These are phyloP conservation scores for Orthonevra nobilis DNA, from an alignment of 2,888 invertebrate genomes.

Conservation along the genomic window DNA sequence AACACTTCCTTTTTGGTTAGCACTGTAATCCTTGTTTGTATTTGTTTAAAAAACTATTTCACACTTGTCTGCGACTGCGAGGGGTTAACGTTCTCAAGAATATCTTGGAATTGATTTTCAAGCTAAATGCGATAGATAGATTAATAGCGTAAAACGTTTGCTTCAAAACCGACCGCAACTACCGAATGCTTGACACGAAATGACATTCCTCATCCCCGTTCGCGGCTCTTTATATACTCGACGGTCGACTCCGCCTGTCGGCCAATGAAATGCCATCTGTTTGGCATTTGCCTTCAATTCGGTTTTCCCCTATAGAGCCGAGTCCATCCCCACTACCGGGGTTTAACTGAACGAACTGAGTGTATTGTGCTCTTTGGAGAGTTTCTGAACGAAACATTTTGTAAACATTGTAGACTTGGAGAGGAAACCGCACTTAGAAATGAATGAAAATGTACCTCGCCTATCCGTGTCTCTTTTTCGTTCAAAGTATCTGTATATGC, in stretches of 20 bases:
- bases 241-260: constrained; percentile 74
- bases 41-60: too few relatives aligned
- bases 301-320: constrained; percentile 64
- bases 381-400: constrained; percentile 30
- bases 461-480: constrained; percentile 47
- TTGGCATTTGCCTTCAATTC: constrained; percentile 67
- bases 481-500: constrained; percentile 39
- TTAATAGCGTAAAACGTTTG: constrained; percentile 15
- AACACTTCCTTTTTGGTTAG: constrained; percentile 1
- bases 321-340: constrained; percentile 59
- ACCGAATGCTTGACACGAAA: constrained; percentile 74
- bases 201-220: constrained; percentile 75
- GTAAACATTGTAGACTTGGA: constrained; percentile 69
- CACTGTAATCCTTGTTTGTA: constrained; percentile 64
- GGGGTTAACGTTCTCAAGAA: constrained; percentile 46
- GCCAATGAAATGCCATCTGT: constrained; percentile 70
- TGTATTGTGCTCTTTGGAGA: constrained; percentile 58
- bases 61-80: constrained; percentile 29
- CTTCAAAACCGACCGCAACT: constrained; percentile 63
- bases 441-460: constrained; percentile 62
- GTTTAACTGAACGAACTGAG: background rate
- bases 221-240: constrained; percentile 75
- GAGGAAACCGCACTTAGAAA: constrained; percentile 37
- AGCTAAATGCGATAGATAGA: constrained; percentile 34
- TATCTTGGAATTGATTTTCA: constrained; percentile 31